Evolutionary conservation across 1,140 invertebrate species (phyloP).

Genomic region (Drosophila varians): DNA sequence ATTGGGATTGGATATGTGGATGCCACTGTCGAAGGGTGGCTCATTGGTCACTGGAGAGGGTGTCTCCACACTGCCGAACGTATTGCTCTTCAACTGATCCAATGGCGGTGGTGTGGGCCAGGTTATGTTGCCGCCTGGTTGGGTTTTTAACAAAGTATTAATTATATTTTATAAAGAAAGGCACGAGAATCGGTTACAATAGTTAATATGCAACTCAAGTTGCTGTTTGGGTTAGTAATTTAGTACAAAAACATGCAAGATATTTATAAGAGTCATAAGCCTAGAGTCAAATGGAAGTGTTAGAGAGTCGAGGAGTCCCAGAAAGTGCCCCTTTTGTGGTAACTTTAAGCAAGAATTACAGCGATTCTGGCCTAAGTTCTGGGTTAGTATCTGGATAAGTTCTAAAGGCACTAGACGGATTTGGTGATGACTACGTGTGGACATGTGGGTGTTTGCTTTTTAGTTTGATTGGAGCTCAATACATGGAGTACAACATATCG

Average conservation of each 20-base stretch:
- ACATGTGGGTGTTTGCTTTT: conserved; percentile 14
- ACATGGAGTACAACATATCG: conserved; percentile 9
- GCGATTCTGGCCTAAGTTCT: no score
- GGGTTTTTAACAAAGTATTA: not conserved
- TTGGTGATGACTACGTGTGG: conserved; percentile 55
- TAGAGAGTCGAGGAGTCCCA: conserved; percentile 4
- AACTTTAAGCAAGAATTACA: conserved; percentile 54
- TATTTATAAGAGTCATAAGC: conserved; percentile 14
- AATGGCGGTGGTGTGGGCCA: conserved; percentile 79
- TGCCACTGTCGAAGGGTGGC: conserved; percentile 69
- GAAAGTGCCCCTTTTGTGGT: conserved; percentile 16
- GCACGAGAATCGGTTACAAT: conserved; percentile 34
- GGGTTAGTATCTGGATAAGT: conserved; percentile 6
- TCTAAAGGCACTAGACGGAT: conserved; percentile 5
- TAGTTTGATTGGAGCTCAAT: conserved; percentile 15
- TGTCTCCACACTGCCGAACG: conserved; percentile 80
- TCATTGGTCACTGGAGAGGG: conserved; percentile 82
- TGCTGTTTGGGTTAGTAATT: conserved; percentile 49
- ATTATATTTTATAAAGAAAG: not conserved
- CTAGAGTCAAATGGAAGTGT: conserved; percentile 5
- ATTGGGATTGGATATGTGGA: conserved; percentile 81
- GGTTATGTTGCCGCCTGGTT: conserved; percentile 74
- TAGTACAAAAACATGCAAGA: conserved; percentile 68
- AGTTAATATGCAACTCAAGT: conserved; percentile 44
- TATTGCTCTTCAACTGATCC: conserved; percentile 78